phyloP scores from a whole-genome alignment of 37 sponge, comb jelly and placozoan genomes.

The Diacarnus erythraeanus region DNA sequence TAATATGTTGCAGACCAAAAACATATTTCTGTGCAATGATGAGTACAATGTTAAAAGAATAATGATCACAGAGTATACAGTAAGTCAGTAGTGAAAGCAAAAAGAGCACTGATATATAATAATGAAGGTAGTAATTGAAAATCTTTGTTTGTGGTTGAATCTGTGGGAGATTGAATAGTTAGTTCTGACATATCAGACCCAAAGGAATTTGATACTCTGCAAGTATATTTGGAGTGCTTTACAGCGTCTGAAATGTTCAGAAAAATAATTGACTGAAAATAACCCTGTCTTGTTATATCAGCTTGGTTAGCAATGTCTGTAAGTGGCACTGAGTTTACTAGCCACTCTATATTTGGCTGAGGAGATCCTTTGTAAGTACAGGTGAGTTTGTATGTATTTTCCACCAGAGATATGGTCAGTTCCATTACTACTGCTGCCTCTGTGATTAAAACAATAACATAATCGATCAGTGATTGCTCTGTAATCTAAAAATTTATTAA shows the following conservation, averaged over 20 bases:
- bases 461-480: background rate
- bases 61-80: no score
- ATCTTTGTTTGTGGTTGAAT: no score
- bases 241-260: background rate
- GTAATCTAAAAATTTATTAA: no score
- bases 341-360: background rate
- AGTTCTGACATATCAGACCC: background rate
- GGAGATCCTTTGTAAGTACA: conserved; percentile 4
- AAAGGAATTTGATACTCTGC: background rate
- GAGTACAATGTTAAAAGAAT: no score
- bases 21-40: no score
- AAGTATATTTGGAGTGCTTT: background rate
- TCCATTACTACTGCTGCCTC: background rate
- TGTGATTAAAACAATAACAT: background rate
- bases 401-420: background rate
- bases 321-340: background rate
- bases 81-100: no score
- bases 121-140: no score
- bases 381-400: background rate
- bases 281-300: background rate
- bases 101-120: no score
- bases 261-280: background rate
- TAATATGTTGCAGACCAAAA: no score
- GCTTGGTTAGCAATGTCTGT: background rate
- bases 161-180: no score